Conservation (phyloP, 2,113 vertebrate genomes). For the Morone saxatilis region DNA sequence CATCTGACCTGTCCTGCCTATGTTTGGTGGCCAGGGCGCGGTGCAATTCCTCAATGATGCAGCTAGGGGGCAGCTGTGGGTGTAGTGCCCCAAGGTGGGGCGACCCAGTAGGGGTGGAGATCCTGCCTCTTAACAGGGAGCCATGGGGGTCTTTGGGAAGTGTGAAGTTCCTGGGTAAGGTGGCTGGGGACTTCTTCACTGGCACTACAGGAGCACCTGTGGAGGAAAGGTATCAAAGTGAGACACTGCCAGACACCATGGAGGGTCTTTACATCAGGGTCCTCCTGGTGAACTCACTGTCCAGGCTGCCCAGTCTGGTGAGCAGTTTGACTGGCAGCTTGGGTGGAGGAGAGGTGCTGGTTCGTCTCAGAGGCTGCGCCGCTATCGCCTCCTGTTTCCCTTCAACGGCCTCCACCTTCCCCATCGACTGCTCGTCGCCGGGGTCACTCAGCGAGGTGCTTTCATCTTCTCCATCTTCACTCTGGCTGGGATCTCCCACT, state of each 20-base stretch:
- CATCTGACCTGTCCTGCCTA: slow-evolving; percentile 92
- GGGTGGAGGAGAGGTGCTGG: slow-evolving; percentile 77
- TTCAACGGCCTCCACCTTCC: slow-evolving; percentile 51
- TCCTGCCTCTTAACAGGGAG: slow-evolving; percentile 85
- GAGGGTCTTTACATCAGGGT: rapidly evolving
- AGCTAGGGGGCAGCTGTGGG: slow-evolving; percentile 92
- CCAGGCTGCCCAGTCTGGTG: slow-evolving; percentile 82
- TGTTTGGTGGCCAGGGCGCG: slow-evolving; percentile 95
- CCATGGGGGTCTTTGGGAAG: slow-evolving; percentile 86
- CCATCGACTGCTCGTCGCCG: slow-evolving; percentile 41
- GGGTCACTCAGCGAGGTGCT: slow-evolving; percentile 48
- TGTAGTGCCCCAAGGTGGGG: slow-evolving; percentile 90
- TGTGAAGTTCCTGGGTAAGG: slow-evolving; percentile 86
- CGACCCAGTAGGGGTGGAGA: slow-evolving; percentile 91
- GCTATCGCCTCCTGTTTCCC: slow-evolving; percentile 58
- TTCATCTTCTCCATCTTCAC: slow-evolving; percentile 70
- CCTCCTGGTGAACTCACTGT: slow-evolving; percentile 72
- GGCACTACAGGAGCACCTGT: slow-evolving; percentile 79
- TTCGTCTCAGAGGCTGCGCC: slow-evolving; percentile 65
- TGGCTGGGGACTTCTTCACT: slow-evolving; percentile 87
- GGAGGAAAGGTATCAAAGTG: not conserved
- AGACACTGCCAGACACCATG: not conserved
- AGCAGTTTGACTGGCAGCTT: slow-evolving; percentile 80
- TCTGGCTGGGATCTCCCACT: slow-evolving; percentile 64
- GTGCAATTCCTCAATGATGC: slow-evolving; percentile 97